Evolutionary conservation across 1,140 invertebrate species (phyloP), one percentile per base, ranked within the genome.

Genomic region (Hylaeus anthracinus): DNA sequence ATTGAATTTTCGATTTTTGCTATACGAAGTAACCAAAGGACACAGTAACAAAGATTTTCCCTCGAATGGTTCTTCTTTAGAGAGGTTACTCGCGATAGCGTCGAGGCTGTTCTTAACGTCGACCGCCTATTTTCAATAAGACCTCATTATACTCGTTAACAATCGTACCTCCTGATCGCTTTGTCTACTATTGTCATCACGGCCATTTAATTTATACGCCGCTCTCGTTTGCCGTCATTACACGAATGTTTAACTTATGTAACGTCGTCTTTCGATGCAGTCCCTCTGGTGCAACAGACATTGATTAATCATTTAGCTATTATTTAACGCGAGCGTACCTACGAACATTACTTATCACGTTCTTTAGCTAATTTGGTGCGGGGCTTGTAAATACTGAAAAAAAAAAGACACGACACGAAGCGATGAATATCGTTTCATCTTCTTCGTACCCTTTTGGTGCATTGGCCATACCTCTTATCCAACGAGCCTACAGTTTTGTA

Each of bases 331-430:
- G 48, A 9, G 41, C 55, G 48, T 65, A 66, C 39, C 56, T 60
- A 41, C 51, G 53, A 6, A 65, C 53, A 55, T 82, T 79, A 73
- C 41, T 72, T 60, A 56, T 64, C 55, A 60, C 14, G 56, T 75
- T 3, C 55, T 51, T 10, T 9, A 26, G n/a, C 45, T 72, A 76
- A 78, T 56, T 58, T 72, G 86, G 86, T 87, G 85, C 81, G 70
- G 86, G 84, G 81, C 84, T 87, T 86, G 39, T 43, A 53, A 79
- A 67, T n/a, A 53, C 5, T 58, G 26, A 14, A 41, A 70, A 72
- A 79, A 43, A 39, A 72, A 79, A 43, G 39, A 26, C 37, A 67
- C 10, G 55, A 67, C n/a, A 26, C 26, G 26, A 26, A 26, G 26
- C 26, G 26, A 26, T 26, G 26, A 26, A 26, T 26, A 26, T 26